Evolutionary conservation across 2,113 vertebrate genomes (phyloP), one percentile per base, ranked within the genome.

Genomic region (Quiscalus mexicanus): DNA sequence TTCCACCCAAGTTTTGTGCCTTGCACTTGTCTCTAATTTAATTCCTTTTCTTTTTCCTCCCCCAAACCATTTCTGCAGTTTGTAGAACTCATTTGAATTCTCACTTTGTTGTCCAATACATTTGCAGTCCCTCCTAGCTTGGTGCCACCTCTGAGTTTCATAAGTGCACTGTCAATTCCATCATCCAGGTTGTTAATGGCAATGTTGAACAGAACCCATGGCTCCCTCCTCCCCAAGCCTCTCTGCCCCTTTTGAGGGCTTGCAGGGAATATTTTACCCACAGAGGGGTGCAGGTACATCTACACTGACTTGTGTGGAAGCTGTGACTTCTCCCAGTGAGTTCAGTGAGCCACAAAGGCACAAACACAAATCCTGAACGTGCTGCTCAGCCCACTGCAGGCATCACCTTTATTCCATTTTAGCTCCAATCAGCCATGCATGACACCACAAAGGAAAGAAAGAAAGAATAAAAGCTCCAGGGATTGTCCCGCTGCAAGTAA

Each of bases 1-100:
- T 81, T 89, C 68, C 60, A 44, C 30, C 44, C 59, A 50, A 74
- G 39, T 89, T 76, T 45, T 37, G 1, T n/a, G 50, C 33, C 27
- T 90, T 88, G 33, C 60, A 25, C 31, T 86, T 84, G 4, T 42
- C 39, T 63, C 69, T 52, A 31, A 83, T 65, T 69, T 65, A 75
- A 93, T 73, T 76, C 42, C 14, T 24, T 44, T 52, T 15, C 25
- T 47, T 45, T 30, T 18, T 5, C 2, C 19, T 6, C 1, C 23
- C 45, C 28, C 5, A 69, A 83, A 47, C 8, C 15, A 47, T 73
- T 84, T 63, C 33, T 81, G 71, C 52, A 70, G 64, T 87, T 63
- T 89, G 42, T 39, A 70, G 39, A 84, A 35, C 76, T 89, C 68
- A 89, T 93, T 84, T 89, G 89, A 93, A 84, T 90, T 95, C 86